Evolutionary conservation across 1,140 invertebrate species (phyloP).

Genomic region (Anastrepha ludens): DNA sequence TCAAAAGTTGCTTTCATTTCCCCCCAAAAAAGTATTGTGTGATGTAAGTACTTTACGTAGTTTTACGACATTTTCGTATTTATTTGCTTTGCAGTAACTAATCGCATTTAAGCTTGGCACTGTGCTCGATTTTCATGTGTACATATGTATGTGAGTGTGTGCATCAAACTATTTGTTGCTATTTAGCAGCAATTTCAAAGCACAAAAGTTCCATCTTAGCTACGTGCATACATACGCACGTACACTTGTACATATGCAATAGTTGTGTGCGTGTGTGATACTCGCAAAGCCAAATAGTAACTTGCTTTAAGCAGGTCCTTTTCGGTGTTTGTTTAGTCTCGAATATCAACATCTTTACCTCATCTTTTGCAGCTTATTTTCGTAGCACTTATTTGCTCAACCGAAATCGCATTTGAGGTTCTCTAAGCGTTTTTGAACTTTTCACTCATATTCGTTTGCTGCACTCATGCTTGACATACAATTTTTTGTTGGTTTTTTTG

Average conservation of each 20-base stretch:
- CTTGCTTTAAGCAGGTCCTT: background rate
- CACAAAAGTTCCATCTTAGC: conserved; percentile 7
- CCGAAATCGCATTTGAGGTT: conserved; percentile 48
- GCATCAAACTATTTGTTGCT: background rate
- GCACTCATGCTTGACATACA: background rate
- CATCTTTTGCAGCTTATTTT: conserved; percentile 21
- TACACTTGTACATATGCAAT: background rate
- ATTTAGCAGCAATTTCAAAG: background rate
- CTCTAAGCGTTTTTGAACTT: conserved; percentile 4
- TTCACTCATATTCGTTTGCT: background rate
- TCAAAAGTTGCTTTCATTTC: background rate
- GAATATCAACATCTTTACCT: conserved; percentile 10
- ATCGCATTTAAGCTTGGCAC: conserved; percentile 20
- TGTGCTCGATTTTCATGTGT: background rate
- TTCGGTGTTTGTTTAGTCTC: conserved; percentile 40
- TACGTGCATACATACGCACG: background rate
- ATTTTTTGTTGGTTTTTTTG: background rate
- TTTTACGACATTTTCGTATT: background rate
- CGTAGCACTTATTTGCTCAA: conserved; percentile 25
- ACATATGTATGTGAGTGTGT: background rate
- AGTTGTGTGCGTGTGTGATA: background rate
- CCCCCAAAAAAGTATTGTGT: conserved; percentile 14
- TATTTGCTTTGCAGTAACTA: conserved; percentile 8
- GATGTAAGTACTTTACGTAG: background rate
- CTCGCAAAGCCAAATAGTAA: background rate